phyloP scores from a whole-genome alignment of 2,888 invertebrate species.

The Cheilosia variabilis region DNA sequence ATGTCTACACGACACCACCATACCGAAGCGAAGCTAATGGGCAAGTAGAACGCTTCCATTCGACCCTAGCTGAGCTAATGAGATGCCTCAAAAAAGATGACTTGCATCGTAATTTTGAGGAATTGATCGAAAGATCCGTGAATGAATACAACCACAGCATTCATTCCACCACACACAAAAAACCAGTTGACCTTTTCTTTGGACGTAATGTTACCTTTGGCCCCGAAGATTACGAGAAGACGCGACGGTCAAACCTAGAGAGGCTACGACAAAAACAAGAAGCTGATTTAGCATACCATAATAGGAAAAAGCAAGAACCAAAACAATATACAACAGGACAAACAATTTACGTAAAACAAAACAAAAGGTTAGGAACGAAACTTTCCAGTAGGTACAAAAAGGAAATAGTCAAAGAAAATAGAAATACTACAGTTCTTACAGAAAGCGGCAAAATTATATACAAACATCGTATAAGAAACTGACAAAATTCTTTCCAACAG shows the following conservation, averaged over 20 bases:
- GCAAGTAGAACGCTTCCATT: too few species aligned
- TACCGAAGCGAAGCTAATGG: too few species aligned
- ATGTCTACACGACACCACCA: too few species aligned
- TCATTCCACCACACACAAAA: conserved; percentile 58
- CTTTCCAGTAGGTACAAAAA: conserved; percentile 29
- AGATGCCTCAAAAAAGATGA: too few species aligned
- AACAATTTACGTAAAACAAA: conserved; percentile 39
- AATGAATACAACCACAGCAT: too few species aligned
- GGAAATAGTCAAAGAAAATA: conserved; percentile 53
- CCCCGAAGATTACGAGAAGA: conserved; percentile 53
- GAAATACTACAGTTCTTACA: conserved; percentile 4
- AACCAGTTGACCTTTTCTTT: conserved; percentile 57
- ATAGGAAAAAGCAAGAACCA: conserved; percentile 51
- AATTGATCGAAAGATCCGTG: too few species aligned
- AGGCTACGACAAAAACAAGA: conserved; percentile 43
- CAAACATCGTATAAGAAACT: conserved; percentile 52
- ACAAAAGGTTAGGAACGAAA: conserved; percentile 47
- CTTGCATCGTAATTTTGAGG: too few species aligned
- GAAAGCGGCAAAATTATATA: conserved; percentile 45
- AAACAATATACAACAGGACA: conserved; percentile 42
- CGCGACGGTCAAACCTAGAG: conserved; percentile 37
- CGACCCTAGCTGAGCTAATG: too few species aligned
- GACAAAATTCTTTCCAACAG: conserved; percentile 14
- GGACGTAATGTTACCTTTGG: conserved; percentile 30
- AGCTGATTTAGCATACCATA: conserved; percentile 49